phyloP scores from a whole-genome alignment of 2,113 vertebrate genomes.

The Todiramphus chloris region DNA sequence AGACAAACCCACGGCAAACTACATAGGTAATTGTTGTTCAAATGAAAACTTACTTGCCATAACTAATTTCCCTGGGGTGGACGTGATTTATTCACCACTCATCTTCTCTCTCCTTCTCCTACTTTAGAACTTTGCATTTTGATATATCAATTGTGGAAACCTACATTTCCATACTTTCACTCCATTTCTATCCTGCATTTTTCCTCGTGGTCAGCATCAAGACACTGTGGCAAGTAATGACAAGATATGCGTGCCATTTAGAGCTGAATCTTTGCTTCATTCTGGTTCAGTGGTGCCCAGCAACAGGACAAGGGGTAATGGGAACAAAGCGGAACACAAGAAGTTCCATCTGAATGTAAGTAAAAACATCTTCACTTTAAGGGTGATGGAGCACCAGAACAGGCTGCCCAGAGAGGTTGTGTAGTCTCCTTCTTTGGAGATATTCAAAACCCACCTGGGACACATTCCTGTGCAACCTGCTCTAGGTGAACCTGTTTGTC shows the following conservation, averaged over 20 bases:
- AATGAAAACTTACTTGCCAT: neutral
- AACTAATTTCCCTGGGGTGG: neutral
- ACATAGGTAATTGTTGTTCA: neutral
- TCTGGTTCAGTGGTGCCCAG: neutral
- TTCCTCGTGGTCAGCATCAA: neutral
- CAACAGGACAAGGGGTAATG: neutral
- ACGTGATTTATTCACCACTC: rapidly evolving
- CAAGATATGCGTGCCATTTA: rapidly evolving
- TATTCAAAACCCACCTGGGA: neutral
- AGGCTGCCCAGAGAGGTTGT: neutral
- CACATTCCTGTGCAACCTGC: neutral
- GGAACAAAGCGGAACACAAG: neutral
- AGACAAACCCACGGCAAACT: no score
- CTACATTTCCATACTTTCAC: neutral
- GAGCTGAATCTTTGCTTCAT: neutral
- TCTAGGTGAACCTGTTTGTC: neutral
- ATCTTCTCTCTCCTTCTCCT: neutral
- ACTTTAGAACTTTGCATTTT: neutral
- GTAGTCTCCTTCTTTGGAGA: neutral
- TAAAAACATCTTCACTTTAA: neutral
- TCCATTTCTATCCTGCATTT: neutral
- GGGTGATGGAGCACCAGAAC: neutral
- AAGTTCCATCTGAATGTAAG: neutral
- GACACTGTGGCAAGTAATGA: neutral
- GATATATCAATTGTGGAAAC: neutral